phyloP scores from a whole-genome alignment of 2,888 invertebrate genomes.

The Syrista parreyssii region DNA sequence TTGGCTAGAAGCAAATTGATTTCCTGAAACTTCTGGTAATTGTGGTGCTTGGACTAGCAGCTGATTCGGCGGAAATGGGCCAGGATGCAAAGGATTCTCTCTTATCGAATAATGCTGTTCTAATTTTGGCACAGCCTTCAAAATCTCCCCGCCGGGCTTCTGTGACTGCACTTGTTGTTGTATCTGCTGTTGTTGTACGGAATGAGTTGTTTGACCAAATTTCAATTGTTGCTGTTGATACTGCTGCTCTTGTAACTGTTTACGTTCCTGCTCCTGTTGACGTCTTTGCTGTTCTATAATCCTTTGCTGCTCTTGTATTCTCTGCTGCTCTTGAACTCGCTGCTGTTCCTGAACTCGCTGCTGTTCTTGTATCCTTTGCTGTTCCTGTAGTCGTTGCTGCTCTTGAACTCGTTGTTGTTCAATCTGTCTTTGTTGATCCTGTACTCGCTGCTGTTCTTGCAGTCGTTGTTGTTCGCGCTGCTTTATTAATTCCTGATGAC shows the following conservation, averaged over 20 bases:
- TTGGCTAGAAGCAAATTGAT: conserved; percentile 70
- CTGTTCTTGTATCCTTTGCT: conserved; percentile 44
- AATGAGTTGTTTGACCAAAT: conserved; percentile 47
- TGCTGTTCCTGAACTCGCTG: conserved; percentile 46
- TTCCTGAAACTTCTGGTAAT: conserved; percentile 35
- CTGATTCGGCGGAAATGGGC: conserved; percentile 59
- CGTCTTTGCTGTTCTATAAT: conserved; percentile 58
- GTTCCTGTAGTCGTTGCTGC: conserved; percentile 43
- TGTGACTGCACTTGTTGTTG: conserved; percentile 25
- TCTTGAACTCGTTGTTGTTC: conserved; percentile 30
- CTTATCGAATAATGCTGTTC: conserved; percentile 75
- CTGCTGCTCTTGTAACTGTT: conserved; percentile 39
- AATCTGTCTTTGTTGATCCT: conserved; percentile 35
- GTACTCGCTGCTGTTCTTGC: conserved; percentile 40
- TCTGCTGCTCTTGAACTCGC: conserved; percentile 49
- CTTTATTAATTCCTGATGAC: conserved; percentile 59
- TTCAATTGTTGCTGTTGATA: conserved; percentile 61
- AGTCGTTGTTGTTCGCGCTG: conserved; percentile 58
- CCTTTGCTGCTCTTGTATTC: conserved; percentile 49
- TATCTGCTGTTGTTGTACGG: conserved; percentile 61
- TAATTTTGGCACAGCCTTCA: conserved; percentile 81
- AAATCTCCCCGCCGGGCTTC: conserved; percentile 76
- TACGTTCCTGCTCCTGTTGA: conserved; percentile 58
- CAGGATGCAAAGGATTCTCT: conserved; percentile 62
- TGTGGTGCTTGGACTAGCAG: conserved; percentile 33